Conservation (phyloP, 2,797 vertebrate species). For the Malacoraja senta region DNA sequence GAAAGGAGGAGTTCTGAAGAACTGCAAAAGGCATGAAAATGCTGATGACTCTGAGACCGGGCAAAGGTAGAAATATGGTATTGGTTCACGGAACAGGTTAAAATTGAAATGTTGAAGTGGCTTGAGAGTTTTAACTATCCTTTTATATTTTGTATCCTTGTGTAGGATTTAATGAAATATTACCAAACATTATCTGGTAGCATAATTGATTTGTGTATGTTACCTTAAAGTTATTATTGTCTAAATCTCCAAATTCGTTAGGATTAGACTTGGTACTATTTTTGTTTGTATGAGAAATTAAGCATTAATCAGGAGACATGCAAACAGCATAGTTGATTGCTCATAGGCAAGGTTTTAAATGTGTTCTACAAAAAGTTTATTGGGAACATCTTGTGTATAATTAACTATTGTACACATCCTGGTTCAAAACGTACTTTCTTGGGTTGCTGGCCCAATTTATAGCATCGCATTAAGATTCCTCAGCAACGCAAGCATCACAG, state of each 20-base stretch:
- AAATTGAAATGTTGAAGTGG: not conserved
- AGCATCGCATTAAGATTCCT: not conserved
- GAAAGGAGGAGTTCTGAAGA: too few relatives aligned
- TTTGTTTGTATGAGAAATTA: not conserved
- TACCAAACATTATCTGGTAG: not conserved
- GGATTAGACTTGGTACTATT: not conserved
- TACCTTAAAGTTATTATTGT: not conserved
- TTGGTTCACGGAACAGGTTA: too few relatives aligned
- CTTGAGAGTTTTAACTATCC: not conserved
- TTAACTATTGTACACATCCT: not conserved
- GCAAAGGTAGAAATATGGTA: too few relatives aligned
- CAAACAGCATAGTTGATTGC: not conserved
- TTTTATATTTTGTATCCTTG: not conserved
- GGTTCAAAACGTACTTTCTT: not conserved
- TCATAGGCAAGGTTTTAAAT: not conserved
- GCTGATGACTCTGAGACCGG: too few relatives aligned
- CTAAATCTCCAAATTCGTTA: not conserved
- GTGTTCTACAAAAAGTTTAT: not conserved
- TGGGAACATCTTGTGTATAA: not conserved
- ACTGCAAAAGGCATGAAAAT: too few relatives aligned
- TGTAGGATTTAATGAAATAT: not conserved
- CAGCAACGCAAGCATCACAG: not conserved
- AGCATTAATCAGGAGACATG: not conserved
- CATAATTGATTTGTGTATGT: not conserved
- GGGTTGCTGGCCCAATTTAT: not conserved